Evolutionary conservation across 2,113 vertebrate genomes (phyloP).

Genomic region (Sinosuthora webbiana): DNA sequence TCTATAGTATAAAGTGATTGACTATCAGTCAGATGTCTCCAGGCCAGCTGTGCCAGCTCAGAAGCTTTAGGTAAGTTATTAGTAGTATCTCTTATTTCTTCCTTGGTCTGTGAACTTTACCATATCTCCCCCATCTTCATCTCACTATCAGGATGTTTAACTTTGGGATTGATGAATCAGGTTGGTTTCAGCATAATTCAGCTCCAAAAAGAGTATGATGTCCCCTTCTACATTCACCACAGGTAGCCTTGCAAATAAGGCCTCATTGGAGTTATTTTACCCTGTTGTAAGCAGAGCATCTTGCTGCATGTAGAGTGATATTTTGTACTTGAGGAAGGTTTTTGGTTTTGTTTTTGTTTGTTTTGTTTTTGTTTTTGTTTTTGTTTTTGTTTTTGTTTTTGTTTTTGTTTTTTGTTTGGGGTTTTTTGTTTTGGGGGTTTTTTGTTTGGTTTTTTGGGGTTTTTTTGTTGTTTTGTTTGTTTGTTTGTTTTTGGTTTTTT

Average conservation of each 20-base stretch:
- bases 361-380: not conserved
- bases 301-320: not conserved
- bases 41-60: not conserved
- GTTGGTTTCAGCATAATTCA: not conserved
- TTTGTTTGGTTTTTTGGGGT: too few species aligned
- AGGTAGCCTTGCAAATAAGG: not conserved
- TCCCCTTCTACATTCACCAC: not conserved
- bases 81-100: not conserved
- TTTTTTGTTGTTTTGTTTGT: too few species aligned
- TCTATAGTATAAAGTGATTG: not conserved
- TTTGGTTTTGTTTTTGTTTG: too few species aligned
- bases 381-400: not conserved
- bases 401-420: too few species aligned
- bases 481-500: not conserved
- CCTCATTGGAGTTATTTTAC: not conserved
- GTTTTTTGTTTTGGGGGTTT: too few species aligned
- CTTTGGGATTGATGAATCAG: not conserved
- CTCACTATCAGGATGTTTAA: not conserved
- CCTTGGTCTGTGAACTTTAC: fast-evolving
- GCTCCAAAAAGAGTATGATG: not conserved
- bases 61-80: not conserved
- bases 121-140: not conserved
- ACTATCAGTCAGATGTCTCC: not conserved
- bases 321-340: not conserved
- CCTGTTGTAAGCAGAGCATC: not conserved